A percentile compares a stretch with the other conserved stretches of the same genome.
Conservation (phyloP, 2,113 vertebrate species). For the Brachyistius frenatus region DNA sequence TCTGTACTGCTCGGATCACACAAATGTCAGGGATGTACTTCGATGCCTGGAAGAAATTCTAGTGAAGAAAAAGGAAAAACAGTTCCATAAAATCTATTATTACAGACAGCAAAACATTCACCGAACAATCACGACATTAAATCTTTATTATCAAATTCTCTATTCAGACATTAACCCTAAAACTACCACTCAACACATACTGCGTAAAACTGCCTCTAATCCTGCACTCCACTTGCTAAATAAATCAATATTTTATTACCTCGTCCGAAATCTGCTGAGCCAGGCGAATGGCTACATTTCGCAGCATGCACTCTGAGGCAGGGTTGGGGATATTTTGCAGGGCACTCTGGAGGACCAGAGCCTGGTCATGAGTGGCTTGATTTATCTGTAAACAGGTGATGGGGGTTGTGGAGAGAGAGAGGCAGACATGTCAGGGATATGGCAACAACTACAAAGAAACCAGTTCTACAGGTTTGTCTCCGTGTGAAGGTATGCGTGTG, state of each 20-base stretch:
- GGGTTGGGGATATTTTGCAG: constrained; percentile 99
- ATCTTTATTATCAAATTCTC: neutral
- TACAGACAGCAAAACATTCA: neutral
- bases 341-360: constrained; percentile 97
- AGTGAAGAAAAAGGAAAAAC: constrained; percentile 40
- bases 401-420: constrained; percentile 10
- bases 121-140: neutral
- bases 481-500: neutral
- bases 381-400: constrained; percentile 87
- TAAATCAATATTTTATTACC: constrained; percentile 79
- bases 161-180: neutral
- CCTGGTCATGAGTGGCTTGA: constrained; percentile 97
- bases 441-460: neutral
- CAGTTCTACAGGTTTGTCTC: constrained; percentile 20
- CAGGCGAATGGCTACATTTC: constrained; percentile 98
- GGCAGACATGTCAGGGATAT: constrained; percentile 1
- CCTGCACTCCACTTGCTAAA: no score
- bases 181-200: neutral
- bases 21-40: constrained; percentile 99
- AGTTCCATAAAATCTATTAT: constrained; percentile 54
- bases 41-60: constrained; percentile 90
- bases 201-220: neutral
- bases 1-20: constrained; percentile 97
- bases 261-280: constrained; percentile 99
- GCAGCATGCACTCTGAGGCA: constrained; percentile 98